Percentiles rank a stretch among this genome's conserved stretches.
phyloP scores from a whole-genome alignment of 2,797 vertebrate species.

The Schizothorax lantsangensis region DNA sequence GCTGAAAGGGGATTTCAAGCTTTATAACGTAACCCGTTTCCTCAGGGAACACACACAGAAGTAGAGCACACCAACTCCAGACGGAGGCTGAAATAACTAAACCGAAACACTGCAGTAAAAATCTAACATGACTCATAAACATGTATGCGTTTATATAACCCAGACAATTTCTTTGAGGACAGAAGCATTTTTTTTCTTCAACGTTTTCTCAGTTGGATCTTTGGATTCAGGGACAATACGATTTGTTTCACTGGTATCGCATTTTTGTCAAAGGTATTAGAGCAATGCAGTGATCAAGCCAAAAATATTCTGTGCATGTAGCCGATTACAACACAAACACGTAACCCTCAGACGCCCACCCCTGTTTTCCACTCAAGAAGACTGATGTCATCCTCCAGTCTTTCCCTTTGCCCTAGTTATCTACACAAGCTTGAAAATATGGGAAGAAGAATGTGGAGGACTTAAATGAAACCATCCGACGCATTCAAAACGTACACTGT shows the following conservation, averaged over 20 bases:
- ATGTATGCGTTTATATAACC: background rate
- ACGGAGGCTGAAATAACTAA: conserved; percentile 12
- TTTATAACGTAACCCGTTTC: conserved; percentile 51
- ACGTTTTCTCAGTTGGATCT: background rate
- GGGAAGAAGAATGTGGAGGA: conserved; percentile 26
- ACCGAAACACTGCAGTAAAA: conserved; percentile 3
- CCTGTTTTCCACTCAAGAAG: conserved; percentile 39
- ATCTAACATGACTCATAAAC: background rate
- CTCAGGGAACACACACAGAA: conserved; percentile 49
- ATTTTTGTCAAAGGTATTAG: conserved; percentile 13
- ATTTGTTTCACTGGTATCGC: background rate
- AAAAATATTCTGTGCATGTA: conserved; percentile 53
- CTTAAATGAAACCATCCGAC: background rate
- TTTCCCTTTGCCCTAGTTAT: conserved; percentile 52
- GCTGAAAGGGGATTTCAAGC: conserved; percentile 51
- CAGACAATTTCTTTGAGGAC: background rate
- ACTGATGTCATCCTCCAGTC: conserved; percentile 61
- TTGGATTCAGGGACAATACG: background rate
- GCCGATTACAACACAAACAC: conserved; percentile 34
- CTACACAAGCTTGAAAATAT: conserved; percentile 47
- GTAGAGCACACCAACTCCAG: conserved; percentile 19
- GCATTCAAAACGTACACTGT: background rate
- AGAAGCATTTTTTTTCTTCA: background rate
- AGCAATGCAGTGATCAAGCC: conserved; percentile 24
- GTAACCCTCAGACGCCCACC: conserved; percentile 22